Evolutionary conservation across 2,888 invertebrate species (phyloP).

Genomic region (Tetanocera ferruginea): DNA sequence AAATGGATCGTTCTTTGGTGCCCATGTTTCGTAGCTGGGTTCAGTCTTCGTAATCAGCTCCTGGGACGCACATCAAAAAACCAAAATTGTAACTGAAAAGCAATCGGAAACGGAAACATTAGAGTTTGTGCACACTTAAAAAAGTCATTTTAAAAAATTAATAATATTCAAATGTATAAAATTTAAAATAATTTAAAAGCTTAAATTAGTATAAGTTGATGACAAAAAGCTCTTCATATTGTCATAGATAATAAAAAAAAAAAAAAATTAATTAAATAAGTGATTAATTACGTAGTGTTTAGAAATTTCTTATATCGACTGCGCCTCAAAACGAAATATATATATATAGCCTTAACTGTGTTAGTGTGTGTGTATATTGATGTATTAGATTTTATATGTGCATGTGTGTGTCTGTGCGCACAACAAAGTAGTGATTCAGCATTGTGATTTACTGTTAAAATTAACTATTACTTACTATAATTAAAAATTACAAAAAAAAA

Average conservation of each 20-base stretch:
- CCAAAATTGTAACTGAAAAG: constrained; percentile 33
- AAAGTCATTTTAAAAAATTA: too few species aligned
- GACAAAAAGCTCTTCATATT: too few species aligned
- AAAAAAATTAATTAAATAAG: neutral
- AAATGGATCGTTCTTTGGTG: constrained; percentile 45
- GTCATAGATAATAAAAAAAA: neutral
- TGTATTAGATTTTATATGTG: neutral
- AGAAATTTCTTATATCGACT: neutral
- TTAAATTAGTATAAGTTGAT: neutral
- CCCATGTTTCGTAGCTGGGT: constrained; percentile 51
- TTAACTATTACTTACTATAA: too few species aligned
- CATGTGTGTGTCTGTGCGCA: neutral
- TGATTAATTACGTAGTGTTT: constrained; percentile 32
- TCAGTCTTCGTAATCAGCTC: constrained; percentile 67
- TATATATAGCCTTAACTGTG: neutral
- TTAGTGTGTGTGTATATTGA: neutral
- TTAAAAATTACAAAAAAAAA: too few species aligned
- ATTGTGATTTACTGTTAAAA: too few species aligned
- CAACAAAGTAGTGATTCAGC: neutral
- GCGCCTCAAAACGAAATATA: neutral
- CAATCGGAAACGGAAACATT: constrained; percentile 44
- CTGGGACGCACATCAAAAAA: constrained; percentile 52
- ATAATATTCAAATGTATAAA: constrained; percentile 7
- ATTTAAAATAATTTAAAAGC: constrained; percentile 27
- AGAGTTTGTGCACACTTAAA: constrained; percentile 9